These are phyloP conservation scores for Ridgeia piscesae DNA, from an alignment of 1,140 invertebrate genomes.

Conservation along the genomic window DNA sequence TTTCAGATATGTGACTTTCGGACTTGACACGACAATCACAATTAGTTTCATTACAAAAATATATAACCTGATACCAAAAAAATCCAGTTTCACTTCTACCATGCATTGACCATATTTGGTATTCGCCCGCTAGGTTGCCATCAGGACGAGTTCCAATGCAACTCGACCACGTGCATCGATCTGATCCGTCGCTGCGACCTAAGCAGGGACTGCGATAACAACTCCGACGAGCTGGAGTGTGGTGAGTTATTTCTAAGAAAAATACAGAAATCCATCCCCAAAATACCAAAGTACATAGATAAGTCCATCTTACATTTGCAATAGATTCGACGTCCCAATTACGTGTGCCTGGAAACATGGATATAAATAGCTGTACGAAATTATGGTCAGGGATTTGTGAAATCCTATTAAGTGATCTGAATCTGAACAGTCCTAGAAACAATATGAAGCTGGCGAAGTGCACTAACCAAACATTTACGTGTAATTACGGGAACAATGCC, in stretches of 20 bases:
- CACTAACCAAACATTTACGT: too few species aligned
- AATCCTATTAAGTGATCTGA: neutral
- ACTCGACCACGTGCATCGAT: slow-evolving; percentile 62
- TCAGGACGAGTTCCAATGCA: slow-evolving; percentile 62
- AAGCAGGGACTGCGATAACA: slow-evolving; percentile 63
- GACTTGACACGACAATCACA: too few species aligned
- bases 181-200: slow-evolving; percentile 62
- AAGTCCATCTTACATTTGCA: too few species aligned
- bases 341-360: neutral
- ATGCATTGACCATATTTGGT: neutral
- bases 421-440: neutral
- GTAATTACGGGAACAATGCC: too few species aligned
- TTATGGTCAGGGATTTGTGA: neutral
- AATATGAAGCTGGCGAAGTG: too few species aligned
- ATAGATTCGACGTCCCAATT: neutral
- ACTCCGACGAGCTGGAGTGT: slow-evolving; percentile 62
- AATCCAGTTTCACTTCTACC: too few species aligned
- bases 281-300: too few species aligned
- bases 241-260: too few species aligned
- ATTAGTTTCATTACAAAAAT: too few species aligned
- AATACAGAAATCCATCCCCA: too few species aligned
- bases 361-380: neutral
- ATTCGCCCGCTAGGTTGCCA: slow-evolving; percentile 52
- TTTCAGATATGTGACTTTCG: too few species aligned
- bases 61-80: too few species aligned